Evolutionary conservation across 2,113 vertebrate species (phyloP), one percentile per base, ranked within the genome.

Genomic region (Megaceryle torquata): DNA sequence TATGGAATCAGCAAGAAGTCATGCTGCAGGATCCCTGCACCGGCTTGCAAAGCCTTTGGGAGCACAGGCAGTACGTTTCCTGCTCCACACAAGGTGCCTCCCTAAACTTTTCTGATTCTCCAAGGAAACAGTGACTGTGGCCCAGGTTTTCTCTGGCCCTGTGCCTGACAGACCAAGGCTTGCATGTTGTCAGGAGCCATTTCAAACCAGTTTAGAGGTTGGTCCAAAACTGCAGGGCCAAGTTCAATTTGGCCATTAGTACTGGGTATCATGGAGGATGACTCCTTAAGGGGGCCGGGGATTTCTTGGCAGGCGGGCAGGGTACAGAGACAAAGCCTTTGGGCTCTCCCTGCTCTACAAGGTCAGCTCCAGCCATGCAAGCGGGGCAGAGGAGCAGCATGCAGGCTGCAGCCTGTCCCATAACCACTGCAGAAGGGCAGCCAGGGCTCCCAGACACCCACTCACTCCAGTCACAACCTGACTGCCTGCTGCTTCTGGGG

Each of bases 381-480:
- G 53, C 39, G 44, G 33, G 6, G 18, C 48, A 88, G 22, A 17
- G 29, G 18, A 70, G 33, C 60, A 37, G 33, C 1, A 2, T 74
- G 53, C 67, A 79, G 71, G 71, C 48, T 69, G 80, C 35, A 90
- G 82, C 63, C 43, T 85, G 50, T 72, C 44, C 76, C 4, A 1
- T 29, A 83, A 35, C 31, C 6, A 4, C 50, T 67, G 76, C 33
- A 76, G 50, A 48, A 76, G 26, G 12, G 44, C 88, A 72, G 10
- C 29, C 67, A 72, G 18, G 50, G 8, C 60, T 69, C 33, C 19
- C 72, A 68, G 37, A 44, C 20, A 78, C 8, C 11, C 0, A 0
- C 16, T 74, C 0, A 0, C 53, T 68, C 56, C 48, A 71, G 39
- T 50, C 51, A 74, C 65, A 74, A n/a, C 46, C 17, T 0, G 0